Base-by-base conservation (phyloP, 2,113 vertebrate genomes). In the Myxocyprinus asiaticus region DNA sequence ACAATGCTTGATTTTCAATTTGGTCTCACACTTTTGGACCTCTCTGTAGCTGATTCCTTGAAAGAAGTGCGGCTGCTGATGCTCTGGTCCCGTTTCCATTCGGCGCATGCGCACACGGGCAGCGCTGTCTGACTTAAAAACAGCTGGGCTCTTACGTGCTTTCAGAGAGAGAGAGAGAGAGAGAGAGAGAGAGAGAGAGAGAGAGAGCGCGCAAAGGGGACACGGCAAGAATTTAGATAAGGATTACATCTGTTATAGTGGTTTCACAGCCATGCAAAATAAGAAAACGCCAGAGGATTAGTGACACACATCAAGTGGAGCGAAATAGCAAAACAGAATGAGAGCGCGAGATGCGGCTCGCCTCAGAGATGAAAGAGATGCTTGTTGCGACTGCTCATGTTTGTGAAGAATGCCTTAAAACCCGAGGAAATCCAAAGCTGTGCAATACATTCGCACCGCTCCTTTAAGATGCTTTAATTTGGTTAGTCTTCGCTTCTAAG, bases 221-320 rank as follows among this genome's bases (percentile, higher is more conserved):
- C 59, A 70, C 59, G 45, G 59, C 65, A 48, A 79, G 79, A 68
- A 81, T 82, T 68, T 72, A 76, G 79, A 83, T 77, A 33, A 47
- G 81, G 83, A 80, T 81, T 78, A 33, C 22, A 33, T 33, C 22
- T 33, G 22, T 33, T 33, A 59, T 67, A 78, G 66, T 66, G 77
- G 14, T 47, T 82, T 69, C 73, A 66, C 68, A 47, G 77, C 44
- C 45, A 74, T 17, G 68, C 22, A 63, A 77, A 81, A 72, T 77
- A 81, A 74, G 81, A 71, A 73, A 79, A 82, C 64, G 66, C 61
- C 70, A 72, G 67, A 56, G 76, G 69, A 81, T 80, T 80, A 80
- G 69, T 64, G 79, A 68, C 78, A 79, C 63, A 45, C 61, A 73
- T 79, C 59, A 73, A 63, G 74, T 62, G 76, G 55, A 71, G 33